phyloP scores from a whole-genome alignment of 2,797 vertebrate genomes.

The Momotus momota region DNA sequence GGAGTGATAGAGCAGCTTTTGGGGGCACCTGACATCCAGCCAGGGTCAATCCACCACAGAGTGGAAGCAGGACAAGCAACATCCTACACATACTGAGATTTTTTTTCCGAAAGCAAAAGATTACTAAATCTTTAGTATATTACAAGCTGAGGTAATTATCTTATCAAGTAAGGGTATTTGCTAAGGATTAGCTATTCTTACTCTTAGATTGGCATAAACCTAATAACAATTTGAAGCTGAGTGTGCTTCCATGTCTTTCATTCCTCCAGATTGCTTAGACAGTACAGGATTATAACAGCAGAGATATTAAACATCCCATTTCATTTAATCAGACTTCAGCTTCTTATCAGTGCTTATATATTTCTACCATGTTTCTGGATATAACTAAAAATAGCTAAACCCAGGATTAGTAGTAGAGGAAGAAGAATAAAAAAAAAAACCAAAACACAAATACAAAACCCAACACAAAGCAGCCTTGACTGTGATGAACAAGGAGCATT shows the following conservation, averaged over 20 bases:
- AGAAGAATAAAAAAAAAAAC: neutral
- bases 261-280: neutral
- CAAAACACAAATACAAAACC: too few relatives aligned
- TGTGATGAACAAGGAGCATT: neutral
- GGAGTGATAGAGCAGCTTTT: neutral
- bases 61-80: neutral
- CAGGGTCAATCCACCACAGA: neutral
- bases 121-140: constrained; percentile 41
- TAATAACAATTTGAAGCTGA: constrained; percentile 29
- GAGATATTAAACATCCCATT: constrained; percentile 9
- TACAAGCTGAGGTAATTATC: constrained; percentile 59
- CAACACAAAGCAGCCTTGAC: neutral
- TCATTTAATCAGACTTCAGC: constrained; percentile 7
- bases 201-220: constrained; percentile 8
- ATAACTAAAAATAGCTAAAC: neutral
- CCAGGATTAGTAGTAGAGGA: neutral
- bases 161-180: constrained; percentile 52
- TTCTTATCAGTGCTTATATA: neutral
- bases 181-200: constrained; percentile 36
- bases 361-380: neutral
- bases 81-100: neutral
- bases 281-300: constrained; percentile 22
- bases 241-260: neutral
- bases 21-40: neutral
- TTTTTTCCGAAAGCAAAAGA: constrained; percentile 57